Evolutionary conservation across 2,113 vertebrate genomes (phyloP), one percentile per base, ranked within the genome.

Genomic region (Bubalus kerabau): DNA sequence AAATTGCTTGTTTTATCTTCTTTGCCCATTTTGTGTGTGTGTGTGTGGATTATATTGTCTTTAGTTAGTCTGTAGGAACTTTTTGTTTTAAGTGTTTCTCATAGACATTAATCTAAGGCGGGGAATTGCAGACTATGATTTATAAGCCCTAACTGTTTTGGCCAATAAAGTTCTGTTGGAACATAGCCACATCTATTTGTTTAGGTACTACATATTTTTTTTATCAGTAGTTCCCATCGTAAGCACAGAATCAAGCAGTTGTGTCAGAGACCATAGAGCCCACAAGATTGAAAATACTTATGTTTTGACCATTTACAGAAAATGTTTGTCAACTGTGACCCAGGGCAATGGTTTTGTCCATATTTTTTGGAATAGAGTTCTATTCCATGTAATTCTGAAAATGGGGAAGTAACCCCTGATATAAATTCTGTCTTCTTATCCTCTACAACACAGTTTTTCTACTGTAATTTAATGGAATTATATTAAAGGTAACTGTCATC

Each of bases 281-380:
- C 36, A 26, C 40, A 96, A 60, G 9, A 36, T 48, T 43, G 43
- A 71, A 76, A 67, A 86, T 64, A 71, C 11, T 59, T 93, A 9
- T 5, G 32, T 59, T 95, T 57, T 56, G 62, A 21, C 46, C n/a
- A 32, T 64, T 84, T 84, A 92, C 54, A 67, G 74, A 60, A 92
- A 82, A 76, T 30, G 16, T 52, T 90, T 74, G 54, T 32, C 36
- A 90, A 3, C 2, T 21, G 2, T 95, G 36, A 87, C 50, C 19
- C 81, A 84, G 76, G 28, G 76, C 59, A 92, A 28, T 1, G 7
- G 19, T 87, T 94, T 87, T 92, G 26, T 83, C 19, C 15, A 1
- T 57, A 83, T 95, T 93, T 93, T n/a, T 87, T 43, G 43, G 43
- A 90, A 43, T 92, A 57, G 89, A 95, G 14, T 93, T 87, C 13